Conservation (phyloP, 35 echinoderm and acorn worm genomes). For the Patiria miniata region DNA sequence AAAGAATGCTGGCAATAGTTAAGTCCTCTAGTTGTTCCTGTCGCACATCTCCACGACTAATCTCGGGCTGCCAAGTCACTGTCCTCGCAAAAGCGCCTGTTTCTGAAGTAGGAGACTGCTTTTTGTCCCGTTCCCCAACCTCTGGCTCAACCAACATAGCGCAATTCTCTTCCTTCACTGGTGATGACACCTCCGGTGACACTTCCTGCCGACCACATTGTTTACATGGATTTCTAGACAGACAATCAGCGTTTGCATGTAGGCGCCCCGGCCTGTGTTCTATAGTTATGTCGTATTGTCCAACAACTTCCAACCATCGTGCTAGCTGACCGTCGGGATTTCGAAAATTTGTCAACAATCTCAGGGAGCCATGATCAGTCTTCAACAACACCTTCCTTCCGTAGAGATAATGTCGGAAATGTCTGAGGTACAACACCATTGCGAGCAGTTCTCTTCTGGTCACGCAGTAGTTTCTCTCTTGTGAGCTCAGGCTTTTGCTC, state of each 20-base stretch:
- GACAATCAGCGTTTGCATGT: constrained; percentile 58
- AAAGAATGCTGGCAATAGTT: background rate
- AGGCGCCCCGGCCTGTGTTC: constrained; percentile 33
- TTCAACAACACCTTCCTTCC: constrained; percentile 34
- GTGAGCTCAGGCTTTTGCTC: background rate
- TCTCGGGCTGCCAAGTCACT: background rate
- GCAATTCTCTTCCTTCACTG: no score
- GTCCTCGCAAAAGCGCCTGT: background rate
- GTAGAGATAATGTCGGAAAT: constrained; percentile 57
- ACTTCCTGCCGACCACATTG: constrained; percentile 31
- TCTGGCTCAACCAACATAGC: no score
- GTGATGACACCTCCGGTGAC: no score
- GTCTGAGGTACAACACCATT: constrained; percentile 44
- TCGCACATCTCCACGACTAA: background rate
- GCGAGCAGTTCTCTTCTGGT: constrained; percentile 60
- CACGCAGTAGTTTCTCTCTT: constrained; percentile 45
- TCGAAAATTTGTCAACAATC: constrained; percentile 50
- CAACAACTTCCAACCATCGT: constrained; percentile 57
- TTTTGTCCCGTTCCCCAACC: no score
- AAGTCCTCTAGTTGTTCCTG: constrained; percentile 36
- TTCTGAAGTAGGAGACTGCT: no score
- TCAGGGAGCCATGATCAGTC: constrained; percentile 61
- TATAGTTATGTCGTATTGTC: constrained; percentile 32
- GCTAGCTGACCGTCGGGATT: constrained; percentile 64
- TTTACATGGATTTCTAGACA: constrained; percentile 46